A percentile compares a stretch with the other conserved stretches of the same genome.
Evolutionary conservation across 2,888 invertebrate genomes (phyloP).

Genomic region (Gisinianus flammeolus): DNA sequence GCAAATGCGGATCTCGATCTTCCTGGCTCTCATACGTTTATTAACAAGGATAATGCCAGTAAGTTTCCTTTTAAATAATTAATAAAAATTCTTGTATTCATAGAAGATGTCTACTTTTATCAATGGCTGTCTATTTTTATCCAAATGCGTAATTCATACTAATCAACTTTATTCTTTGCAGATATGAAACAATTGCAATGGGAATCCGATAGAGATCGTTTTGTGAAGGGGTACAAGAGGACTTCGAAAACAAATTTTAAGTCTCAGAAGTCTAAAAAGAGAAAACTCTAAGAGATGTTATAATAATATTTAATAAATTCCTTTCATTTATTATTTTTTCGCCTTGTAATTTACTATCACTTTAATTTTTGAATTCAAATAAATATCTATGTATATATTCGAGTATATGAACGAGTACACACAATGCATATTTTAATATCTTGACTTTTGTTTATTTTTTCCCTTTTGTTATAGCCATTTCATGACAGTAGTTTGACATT

Average conservation of each 20-base stretch:
- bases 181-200: conserved; percentile 77
- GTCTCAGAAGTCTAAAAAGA: conserved; percentile 29
- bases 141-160: background rate
- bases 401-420: too few species aligned
- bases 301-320: too few species aligned
- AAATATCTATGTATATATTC: too few species aligned
- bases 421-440: too few species aligned
- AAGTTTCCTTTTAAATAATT: conserved; percentile 56
- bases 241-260: conserved; percentile 40
- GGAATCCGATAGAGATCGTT: conserved; percentile 75
- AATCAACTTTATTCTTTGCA: conserved; percentile 50
- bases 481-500: too few species aligned
- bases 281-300: conserved; percentile 9
- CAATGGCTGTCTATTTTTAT: background rate
- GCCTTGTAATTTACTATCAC: too few species aligned
- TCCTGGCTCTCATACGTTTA: conserved; percentile 52
- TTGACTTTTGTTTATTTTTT: too few species aligned
- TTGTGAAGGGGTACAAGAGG: conserved; percentile 64
- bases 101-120: background rate
- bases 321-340: too few species aligned
- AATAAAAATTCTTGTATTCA: too few species aligned
- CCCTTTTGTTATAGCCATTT: too few species aligned
- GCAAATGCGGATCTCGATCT: conserved; percentile 72
- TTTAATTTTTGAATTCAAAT: too few species aligned
- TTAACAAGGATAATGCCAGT: conserved; percentile 78